Conservation (phyloP, 2,888 invertebrate species). For the Metellina segmentata region DNA sequence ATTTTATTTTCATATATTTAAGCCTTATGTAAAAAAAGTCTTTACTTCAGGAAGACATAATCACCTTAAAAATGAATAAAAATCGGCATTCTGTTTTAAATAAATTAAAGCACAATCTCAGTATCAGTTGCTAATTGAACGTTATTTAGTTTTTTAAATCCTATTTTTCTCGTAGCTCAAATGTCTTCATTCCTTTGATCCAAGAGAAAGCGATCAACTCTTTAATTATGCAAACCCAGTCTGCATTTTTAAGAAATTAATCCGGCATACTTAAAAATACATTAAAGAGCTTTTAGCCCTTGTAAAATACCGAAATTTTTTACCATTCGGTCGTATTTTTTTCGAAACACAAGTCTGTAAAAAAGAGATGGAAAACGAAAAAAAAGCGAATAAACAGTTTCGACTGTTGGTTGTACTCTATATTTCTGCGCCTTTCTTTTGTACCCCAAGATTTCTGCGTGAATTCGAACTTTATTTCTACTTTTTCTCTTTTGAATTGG, state of each 20-base stretch:
- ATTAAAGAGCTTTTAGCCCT: background rate
- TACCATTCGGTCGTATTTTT: background rate
- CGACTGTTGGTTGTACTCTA: background rate
- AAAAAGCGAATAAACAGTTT: background rate
- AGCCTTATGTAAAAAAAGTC: no score
- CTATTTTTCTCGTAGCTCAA: no score
- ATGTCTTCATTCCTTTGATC: no score
- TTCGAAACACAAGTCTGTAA: background rate
- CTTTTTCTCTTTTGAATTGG: conserved; percentile 31
- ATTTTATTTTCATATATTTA: no score
- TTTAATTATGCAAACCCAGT: no score
- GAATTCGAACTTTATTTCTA: conserved; percentile 29
- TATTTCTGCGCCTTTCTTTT: background rate
- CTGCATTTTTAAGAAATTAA: background rate
- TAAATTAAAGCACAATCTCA: no score
- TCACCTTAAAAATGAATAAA: no score
- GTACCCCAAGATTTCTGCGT: background rate
- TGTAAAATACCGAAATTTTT: background rate
- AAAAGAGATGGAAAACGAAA: background rate
- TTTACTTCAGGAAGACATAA: no score
- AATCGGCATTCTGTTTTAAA: no score
- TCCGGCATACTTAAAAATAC: background rate
- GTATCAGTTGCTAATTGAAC: no score
- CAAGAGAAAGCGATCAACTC: no score
- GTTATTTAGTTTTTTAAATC: no score